Evolutionary conservation across 2,113 vertebrate genomes (phyloP).

Genomic region (Pollachius pollachius): DNA sequence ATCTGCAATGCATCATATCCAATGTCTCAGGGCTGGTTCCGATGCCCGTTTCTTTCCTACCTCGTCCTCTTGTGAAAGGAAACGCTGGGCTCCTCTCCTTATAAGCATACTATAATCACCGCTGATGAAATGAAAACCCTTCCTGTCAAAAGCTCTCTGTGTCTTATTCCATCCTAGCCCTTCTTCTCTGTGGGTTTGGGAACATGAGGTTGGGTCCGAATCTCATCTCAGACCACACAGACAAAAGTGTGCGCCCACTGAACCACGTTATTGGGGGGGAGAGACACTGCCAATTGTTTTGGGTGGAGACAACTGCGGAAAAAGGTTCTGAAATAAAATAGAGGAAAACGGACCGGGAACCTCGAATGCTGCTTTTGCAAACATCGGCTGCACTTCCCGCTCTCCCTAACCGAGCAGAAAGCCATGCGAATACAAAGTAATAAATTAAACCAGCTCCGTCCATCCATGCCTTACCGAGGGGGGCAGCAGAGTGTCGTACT

Average conservation of each 20-base stretch:
- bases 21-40: slow-evolving; percentile 45
- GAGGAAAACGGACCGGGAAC: too few relatives aligned
- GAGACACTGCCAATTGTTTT: background rate
- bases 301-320: too few relatives aligned
- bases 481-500: background rate
- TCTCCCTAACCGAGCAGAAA: too few relatives aligned
- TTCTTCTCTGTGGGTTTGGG: slow-evolving; percentile 37
- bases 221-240: slow-evolving; percentile 42
- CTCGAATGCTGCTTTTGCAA: too few relatives aligned
- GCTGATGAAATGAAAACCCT: slow-evolving; percentile 60
- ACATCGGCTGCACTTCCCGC: too few relatives aligned
- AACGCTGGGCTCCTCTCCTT: slow-evolving; percentile 49
- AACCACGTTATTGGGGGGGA: slow-evolving; percentile 9
- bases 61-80: slow-evolving; percentile 48
- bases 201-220: slow-evolving; percentile 1
- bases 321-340: too few relatives aligned
- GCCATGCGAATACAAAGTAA: too few relatives aligned
- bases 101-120: slow-evolving; percentile 47
- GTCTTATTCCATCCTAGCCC: slow-evolving; percentile 12
- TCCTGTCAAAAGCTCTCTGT: slow-evolving; percentile 41
- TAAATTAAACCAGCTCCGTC: background rate
- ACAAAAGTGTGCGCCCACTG: slow-evolving; percentile 22
- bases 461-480: background rate
- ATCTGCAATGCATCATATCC: slow-evolving; percentile 58
- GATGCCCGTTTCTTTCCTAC: slow-evolving; percentile 1